phyloP scores from a whole-genome alignment of 2,113 vertebrate species.

The Plecotus auritus region DNA sequence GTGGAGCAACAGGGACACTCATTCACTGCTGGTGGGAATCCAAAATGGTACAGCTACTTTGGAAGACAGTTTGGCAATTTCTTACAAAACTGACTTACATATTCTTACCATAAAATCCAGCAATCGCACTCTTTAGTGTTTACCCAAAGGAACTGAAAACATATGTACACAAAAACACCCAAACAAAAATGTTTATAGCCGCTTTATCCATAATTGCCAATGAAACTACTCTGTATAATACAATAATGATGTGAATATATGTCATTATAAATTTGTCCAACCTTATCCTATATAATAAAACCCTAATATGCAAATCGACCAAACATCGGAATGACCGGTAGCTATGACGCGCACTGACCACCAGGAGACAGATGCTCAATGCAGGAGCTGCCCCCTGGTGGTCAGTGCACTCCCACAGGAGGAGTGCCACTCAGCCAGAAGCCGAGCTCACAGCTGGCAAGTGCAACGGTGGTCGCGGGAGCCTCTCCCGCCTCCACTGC shows the following conservation, averaged over 20 bases:
- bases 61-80: neutral
- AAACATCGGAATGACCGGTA: fast-evolving
- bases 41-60: neutral
- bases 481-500: no score
- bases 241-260: neutral
- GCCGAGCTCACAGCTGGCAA: no score
- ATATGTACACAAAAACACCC: neutral
- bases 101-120: neutral
- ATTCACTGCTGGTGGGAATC: neutral
- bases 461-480: no score
- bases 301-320: no score
- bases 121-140: neutral
- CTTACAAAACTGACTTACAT: neutral
- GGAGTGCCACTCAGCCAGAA: no score
- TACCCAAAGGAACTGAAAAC: neutral
- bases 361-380: no score
- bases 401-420: no score
- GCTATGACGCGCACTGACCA: no score
- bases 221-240: neutral
- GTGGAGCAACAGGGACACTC: neutral
- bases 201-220: neutral
- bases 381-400: no score
- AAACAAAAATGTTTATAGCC: neutral
- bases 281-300: no score
- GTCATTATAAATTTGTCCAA: neutral